Evolutionary conservation across 2,797 vertebrate genomes (phyloP), one percentile per base, ranked within the genome.

Genomic region (Manis crassicaudata): DNA sequence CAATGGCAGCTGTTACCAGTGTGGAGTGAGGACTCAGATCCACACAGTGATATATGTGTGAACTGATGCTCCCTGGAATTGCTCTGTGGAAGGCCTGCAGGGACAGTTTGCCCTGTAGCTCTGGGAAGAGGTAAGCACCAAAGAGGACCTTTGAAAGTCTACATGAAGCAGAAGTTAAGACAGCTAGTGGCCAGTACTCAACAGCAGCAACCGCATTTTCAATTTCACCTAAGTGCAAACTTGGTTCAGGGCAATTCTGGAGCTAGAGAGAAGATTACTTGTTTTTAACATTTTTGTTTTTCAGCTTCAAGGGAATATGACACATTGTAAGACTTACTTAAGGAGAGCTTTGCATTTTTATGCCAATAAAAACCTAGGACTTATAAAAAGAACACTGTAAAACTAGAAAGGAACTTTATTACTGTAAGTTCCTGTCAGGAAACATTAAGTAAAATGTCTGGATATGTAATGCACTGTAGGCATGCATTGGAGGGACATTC

Each of bases 321-420:
- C 18, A 65, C 62, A 18, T 54, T 79, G 27, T 18, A 84, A 58
- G 72, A 43, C 32, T 60, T 50, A 95, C 14, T 84, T 90, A 63
- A 84, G 93, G 60, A 23, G 37, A 83, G 11, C 27, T 37, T 88
- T 65, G 35, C 3, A 32, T 54, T 60, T 86, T 43, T 92, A 52
- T 60, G 43, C 72, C 46, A 92, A 81, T 81, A 94, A 86, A 58
- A 37, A 86, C 88, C 56, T 60, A 21, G n/a, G 62, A 87, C 37
- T 65, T 93, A 73, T 92, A 16, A 35, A 87, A 90, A 81, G 52
- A 79, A 76, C 29, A 52, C 29, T 58, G 21, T 90, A 63, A 94
- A 92, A 85, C 88, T 35, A 91, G 62, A 75, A 76, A 90, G 32
- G 54, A 65, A 10, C 18, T 84, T 87, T 90, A 20, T 92, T 37